Base-by-base conservation (phyloP, 2,888 invertebrate genomes). In the Falcaria lacertinaria region DNA sequence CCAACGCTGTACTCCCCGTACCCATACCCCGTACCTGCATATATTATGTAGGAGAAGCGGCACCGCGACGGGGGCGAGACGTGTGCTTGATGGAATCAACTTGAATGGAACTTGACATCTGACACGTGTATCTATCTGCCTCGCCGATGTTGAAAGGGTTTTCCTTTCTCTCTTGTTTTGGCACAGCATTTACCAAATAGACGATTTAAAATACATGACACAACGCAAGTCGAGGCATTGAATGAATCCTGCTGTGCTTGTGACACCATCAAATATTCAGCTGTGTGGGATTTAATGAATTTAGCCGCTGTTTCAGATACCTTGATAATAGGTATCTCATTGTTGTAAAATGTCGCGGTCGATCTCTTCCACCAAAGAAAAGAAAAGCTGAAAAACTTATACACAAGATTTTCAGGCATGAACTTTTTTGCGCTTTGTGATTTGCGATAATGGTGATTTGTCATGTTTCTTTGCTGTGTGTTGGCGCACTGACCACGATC, bases 101-200 rank as follows among this genome's bases (percentile, higher is more conserved):
- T 69, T 82, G 85, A 85, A 87, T 83, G 82, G 72, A 76, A 72
- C 77, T 70, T 78, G 85, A 81, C 83, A 69, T 73, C 64, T 74
- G 79, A 82, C 82, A 78, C 72, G 70, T 81, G 81, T 81, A 74
- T 66, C 68, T 74, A 69, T 64, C 63, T 55, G 50, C 53, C 66
- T 66, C 68, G 62, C 64, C 57, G 57, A 64, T 55, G 61, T 63
- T 68, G 60, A 69, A 75, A 73, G 62, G 62, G 54, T 64, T 71
- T 62, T 63, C 32, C 16, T 34, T 38, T 41, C 17, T 41, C 34
- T 38, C 22, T 34, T 41, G 44, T 34, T 25, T 22, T 33, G 13
- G 33, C 33, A 36, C 19, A 33, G 34, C 22, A 25, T 38, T 41
- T 41, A 34, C 28, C 34, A 41, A 38, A 42, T 38, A 19, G 19